Percentiles rank a stretch among this genome's conserved stretches.
Evolutionary conservation across 2,888 invertebrate genomes (phyloP).

Genomic region (Tridacna crocea): DNA sequence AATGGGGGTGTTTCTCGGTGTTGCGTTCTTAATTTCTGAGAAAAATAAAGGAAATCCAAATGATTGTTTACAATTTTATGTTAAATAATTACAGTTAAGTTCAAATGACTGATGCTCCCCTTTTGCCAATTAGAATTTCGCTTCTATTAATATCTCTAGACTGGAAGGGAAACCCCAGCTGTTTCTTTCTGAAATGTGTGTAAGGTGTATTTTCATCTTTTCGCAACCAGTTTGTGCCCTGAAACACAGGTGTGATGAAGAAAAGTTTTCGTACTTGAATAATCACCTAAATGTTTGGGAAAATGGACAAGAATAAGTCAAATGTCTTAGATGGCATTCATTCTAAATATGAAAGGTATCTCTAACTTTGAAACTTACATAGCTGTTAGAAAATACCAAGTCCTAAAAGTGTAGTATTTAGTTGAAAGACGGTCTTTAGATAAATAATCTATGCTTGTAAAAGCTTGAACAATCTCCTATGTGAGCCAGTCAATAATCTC

Average conservation of each 20-base stretch:
- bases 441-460: conserved; percentile 62
- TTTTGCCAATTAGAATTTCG: conserved; percentile 37
- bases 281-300: too few species aligned
- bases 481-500: conserved; percentile 65
- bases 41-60: conserved; percentile 21
- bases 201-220: conserved; percentile 18
- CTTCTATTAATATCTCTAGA: conserved; percentile 42
- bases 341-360: too few species aligned
- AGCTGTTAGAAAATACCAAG: too few species aligned
- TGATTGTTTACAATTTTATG: conserved; percentile 27
- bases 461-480: conserved; percentile 63
- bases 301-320: too few species aligned
- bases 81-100: conserved; percentile 26
- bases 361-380: too few species aligned
- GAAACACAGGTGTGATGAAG: not conserved
- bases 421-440: conserved; percentile 46
- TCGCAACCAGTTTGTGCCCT: not conserved
- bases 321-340: too few species aligned
- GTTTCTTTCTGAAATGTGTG: conserved; percentile 37
- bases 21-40: conserved; percentile 13
- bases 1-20: not conserved
- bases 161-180: conserved; percentile 56
- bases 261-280: not conserved
- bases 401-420: conserved; percentile 2
- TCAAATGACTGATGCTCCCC: conserved; percentile 30